Evolutionary conservation across 2,113 vertebrate species (phyloP).

Genomic region (Hemiprocne comata): DNA sequence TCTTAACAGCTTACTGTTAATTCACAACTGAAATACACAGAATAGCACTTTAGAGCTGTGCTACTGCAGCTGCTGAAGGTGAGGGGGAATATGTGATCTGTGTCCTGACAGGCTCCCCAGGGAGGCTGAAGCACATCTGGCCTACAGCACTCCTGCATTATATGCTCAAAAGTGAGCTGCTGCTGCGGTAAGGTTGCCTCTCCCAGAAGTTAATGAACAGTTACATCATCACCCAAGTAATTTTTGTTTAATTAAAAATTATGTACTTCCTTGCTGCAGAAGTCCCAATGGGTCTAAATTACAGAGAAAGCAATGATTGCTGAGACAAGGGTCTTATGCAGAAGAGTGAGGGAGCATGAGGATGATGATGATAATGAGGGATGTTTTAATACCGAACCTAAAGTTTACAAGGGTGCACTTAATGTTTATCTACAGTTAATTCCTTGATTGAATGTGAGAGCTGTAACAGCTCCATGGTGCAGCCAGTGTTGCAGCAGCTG

Average conservation of each 20-base stretch:
- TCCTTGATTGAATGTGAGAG: not conserved
- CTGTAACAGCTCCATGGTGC: not conserved
- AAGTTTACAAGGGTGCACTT: not conserved
- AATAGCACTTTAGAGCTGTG: not conserved
- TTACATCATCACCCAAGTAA: not conserved
- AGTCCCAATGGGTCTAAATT: not conserved
- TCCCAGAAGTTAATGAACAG: not conserved
- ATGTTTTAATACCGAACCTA: not conserved
- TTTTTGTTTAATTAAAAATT: slow-evolving; percentile 7
- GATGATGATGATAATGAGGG: not conserved
- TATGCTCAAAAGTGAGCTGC: not conserved
- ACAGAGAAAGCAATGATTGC: not conserved
- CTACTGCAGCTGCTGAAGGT: not conserved
- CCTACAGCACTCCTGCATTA: not conserved
- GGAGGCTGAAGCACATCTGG: not conserved
- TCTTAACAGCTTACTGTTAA: not conserved
- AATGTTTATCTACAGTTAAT: not conserved
- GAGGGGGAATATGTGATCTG: not conserved
- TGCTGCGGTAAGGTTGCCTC: not conserved
- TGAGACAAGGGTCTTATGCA: not conserved
- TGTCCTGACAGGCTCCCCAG: not conserved
- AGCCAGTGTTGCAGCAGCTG: not conserved
- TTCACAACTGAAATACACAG: not conserved
- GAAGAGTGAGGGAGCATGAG: not conserved
- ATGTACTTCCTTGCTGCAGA: not conserved